Conservation (phyloP, 1,140 invertebrate species). For the Heliothis subflexa region DNA sequence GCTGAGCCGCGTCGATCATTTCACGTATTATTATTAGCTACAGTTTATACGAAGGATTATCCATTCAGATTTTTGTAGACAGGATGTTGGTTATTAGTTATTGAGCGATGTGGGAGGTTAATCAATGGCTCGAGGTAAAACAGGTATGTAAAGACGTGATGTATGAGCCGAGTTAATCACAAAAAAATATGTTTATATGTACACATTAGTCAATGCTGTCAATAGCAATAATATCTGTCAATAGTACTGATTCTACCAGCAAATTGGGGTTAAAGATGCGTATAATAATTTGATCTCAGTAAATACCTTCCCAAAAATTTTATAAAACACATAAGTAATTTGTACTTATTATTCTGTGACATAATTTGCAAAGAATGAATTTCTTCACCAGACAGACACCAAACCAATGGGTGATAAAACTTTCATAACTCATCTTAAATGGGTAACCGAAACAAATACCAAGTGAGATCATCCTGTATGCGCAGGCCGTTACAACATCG, state of each 20-base stretch:
- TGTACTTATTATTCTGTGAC: too few relatives aligned
- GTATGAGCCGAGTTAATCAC: not conserved
- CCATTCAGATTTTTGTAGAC: slow-evolving; percentile 73
- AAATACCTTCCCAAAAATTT: too few relatives aligned
- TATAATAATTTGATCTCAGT: too few relatives aligned
- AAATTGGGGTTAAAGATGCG: too few relatives aligned
- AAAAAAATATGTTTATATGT: not conserved
- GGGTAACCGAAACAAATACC: not conserved
- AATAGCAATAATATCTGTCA: too few relatives aligned
- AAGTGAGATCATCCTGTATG: slow-evolving; percentile 63
- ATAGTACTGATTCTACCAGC: too few relatives aligned
- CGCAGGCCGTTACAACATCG: slow-evolving; percentile 65
- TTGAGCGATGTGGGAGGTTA: slow-evolving; percentile 29
- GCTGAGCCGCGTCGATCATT: slow-evolving; percentile 74
- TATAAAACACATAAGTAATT: too few relatives aligned
- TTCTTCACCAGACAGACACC: too few relatives aligned
- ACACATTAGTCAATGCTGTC: not conserved
- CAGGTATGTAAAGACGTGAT: slow-evolving; percentile 21
- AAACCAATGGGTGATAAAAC: too few relatives aligned
- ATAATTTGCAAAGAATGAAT: too few relatives aligned
- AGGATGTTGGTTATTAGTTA: slow-evolving; percentile 56
- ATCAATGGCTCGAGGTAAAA: slow-evolving; percentile 20
- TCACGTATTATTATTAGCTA: slow-evolving; percentile 72
- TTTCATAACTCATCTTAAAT: too few relatives aligned
- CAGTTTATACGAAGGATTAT: slow-evolving; percentile 71